Conservation (phyloP, 2,113 vertebrate genomes). For the Eurystomus gularis region DNA sequence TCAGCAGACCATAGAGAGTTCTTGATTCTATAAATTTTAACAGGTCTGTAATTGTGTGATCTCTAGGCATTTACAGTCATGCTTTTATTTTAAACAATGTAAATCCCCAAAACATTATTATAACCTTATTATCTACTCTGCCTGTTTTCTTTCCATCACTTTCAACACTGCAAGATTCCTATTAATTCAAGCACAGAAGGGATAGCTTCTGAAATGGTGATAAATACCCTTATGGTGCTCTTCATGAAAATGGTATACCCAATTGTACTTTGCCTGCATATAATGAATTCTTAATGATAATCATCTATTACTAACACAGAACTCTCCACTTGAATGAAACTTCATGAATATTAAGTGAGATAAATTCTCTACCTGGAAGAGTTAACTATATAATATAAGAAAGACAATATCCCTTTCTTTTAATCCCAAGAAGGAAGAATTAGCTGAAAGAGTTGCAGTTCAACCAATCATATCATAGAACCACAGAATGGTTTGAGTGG, state of each 20-base stretch:
- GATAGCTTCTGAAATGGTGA: background rate
- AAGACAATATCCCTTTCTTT: background rate
- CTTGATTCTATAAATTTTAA: background rate
- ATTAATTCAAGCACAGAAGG: background rate
- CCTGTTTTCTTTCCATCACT: background rate
- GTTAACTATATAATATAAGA: background rate
- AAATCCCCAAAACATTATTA: constrained; percentile 4
- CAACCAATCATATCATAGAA: background rate
- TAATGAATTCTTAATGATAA: constrained; percentile 4
- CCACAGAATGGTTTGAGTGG: background rate
- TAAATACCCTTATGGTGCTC: background rate
- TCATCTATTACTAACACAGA: background rate
- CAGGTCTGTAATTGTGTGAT: background rate
- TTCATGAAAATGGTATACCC: background rate
- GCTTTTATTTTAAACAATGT: background rate
- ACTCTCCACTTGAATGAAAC: background rate
- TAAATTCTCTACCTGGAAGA: background rate
- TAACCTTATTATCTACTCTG: background rate
- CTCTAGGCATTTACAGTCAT: background rate
- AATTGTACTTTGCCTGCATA: background rate
- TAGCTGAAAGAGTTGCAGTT: background rate
- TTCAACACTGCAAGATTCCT: background rate
- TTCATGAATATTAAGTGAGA: background rate
- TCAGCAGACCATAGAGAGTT: background rate
- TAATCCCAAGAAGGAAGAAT: background rate